Conservation (phyloP, 2,797 vertebrate species). For the Fringilla coelebs region DNA sequence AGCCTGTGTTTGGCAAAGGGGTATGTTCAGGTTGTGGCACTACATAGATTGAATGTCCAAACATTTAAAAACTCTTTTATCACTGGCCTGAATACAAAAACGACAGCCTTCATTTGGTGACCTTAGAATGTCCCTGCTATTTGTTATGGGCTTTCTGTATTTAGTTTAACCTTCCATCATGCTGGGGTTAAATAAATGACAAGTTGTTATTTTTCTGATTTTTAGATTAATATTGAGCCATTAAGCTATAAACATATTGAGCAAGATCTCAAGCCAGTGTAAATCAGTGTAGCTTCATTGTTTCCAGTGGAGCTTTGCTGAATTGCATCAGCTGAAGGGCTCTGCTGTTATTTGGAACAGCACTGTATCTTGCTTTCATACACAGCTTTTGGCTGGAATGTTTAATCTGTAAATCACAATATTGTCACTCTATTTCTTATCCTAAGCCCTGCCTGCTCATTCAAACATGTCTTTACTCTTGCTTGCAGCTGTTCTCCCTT, state of each 20-base stretch:
- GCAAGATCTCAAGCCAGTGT: conserved; percentile 49
- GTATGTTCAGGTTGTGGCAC: conserved; percentile 75
- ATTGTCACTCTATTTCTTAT: conserved; percentile 21
- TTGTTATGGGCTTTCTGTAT: conserved; percentile 73
- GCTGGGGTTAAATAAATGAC: conserved; percentile 73
- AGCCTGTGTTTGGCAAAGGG: conserved; percentile 76
- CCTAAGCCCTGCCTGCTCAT: background rate
- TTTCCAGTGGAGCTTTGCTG: conserved; percentile 30
- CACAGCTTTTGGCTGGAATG: conserved; percentile 28
- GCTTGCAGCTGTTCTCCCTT: background rate
- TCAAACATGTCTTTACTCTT: conserved; percentile 33
- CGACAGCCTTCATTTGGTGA: conserved; percentile 76
- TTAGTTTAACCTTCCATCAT: conserved; percentile 74
- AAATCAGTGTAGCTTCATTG: conserved; percentile 45
- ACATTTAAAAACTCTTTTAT: conserved; percentile 79
- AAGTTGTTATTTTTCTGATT: conserved; percentile 75
- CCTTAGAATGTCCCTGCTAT: conserved; percentile 76
- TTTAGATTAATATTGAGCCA: conserved; percentile 72
- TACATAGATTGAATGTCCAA: conserved; percentile 78
- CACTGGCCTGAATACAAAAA: conserved; percentile 75
- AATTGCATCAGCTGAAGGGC: conserved; percentile 17
- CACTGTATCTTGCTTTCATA: background rate
- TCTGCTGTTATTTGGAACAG: conserved; percentile 16
- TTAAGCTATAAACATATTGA: conserved; percentile 72
- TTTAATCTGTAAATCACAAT: conserved; percentile 54